Percentiles rank a stretch among this genome's conserved stretches.
Conservation (phyloP, 2,888 invertebrate genomes). For the Cephus nigrinus region DNA sequence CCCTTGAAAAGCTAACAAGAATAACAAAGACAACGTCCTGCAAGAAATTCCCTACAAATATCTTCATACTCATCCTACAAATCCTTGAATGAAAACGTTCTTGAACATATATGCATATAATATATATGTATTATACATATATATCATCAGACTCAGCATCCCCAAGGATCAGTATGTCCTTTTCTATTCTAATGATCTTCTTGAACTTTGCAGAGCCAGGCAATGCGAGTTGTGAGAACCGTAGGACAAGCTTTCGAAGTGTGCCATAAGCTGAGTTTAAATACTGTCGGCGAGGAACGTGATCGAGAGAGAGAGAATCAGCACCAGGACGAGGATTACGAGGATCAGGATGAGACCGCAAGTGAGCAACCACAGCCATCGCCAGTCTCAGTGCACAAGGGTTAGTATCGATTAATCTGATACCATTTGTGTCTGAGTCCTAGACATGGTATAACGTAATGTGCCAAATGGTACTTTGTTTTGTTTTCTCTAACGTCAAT, state of each 20-base stretch:
- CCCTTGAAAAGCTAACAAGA: too few relatives aligned
- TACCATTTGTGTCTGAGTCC: neutral
- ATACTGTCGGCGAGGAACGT: conserved; percentile 65
- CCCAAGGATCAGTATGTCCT: neutral
- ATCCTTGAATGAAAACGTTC: too few relatives aligned
- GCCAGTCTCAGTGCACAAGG: conserved; percentile 60
- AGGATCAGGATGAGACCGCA: conserved; percentile 68
- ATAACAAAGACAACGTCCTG: too few relatives aligned
- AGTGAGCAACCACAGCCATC: conserved; percentile 58
- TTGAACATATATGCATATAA: too few relatives aligned
- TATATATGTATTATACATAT: too few relatives aligned
- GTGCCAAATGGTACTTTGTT: neutral
- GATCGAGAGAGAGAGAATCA: conserved; percentile 49
- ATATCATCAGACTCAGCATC: too few relatives aligned
- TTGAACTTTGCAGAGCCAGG: conserved; percentile 83
- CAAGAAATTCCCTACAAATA: too few relatives aligned
- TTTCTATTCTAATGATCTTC: neutral
- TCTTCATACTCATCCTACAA: too few relatives aligned
- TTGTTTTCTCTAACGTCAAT: neutral
- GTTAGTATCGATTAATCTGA: conserved; percentile 28
- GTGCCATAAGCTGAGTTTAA: conserved; percentile 93
- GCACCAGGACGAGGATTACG: conserved; percentile 63
- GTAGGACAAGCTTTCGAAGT: conserved; percentile 99
- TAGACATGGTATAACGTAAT: neutral
- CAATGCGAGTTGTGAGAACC: conserved; percentile 97